Conservation (phyloP, 2,797 vertebrate genomes). For the Falco peregrinus region DNA sequence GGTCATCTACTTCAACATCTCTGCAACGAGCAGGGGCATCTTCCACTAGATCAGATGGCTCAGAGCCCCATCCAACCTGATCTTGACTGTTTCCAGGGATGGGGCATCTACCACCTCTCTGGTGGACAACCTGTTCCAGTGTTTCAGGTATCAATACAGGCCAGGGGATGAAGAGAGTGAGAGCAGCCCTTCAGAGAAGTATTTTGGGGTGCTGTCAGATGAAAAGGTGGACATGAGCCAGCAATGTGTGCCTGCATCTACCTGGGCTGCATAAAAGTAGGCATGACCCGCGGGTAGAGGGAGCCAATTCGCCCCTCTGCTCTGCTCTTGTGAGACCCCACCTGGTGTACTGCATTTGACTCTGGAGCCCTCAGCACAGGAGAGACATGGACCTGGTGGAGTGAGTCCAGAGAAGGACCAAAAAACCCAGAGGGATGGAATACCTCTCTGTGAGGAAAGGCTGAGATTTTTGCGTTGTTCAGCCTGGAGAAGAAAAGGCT, state of each 20-base stretch:
- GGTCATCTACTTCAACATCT: no score
- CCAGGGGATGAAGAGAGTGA: no score
- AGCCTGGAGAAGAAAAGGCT: not conserved
- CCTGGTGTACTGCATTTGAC: accelerated
- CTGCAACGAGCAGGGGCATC: not conserved
- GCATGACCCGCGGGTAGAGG: accelerated
- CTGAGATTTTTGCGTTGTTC: not conserved
- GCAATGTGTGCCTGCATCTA: no score
- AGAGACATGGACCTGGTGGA: not conserved
- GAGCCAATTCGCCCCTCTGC: no score
- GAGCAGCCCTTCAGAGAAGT: not conserved
- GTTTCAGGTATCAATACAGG: not conserved
- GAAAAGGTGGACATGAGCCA: not conserved
- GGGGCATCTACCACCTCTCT: not conserved
- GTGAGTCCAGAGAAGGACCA: not conserved
- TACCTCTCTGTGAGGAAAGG: not conserved
- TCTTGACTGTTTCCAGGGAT: not conserved
- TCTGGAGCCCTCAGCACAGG: not conserved
- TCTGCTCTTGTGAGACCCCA: not conserved
- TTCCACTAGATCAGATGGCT: not conserved
- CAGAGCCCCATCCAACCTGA: not conserved
- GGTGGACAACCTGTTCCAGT: not conserved
- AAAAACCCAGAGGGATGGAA: no score
- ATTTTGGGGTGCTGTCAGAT: not conserved
- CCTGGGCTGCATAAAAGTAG: not conserved